Conservation (phyloP, 2,888 invertebrate genomes). For the Sericinus montela region DNA sequence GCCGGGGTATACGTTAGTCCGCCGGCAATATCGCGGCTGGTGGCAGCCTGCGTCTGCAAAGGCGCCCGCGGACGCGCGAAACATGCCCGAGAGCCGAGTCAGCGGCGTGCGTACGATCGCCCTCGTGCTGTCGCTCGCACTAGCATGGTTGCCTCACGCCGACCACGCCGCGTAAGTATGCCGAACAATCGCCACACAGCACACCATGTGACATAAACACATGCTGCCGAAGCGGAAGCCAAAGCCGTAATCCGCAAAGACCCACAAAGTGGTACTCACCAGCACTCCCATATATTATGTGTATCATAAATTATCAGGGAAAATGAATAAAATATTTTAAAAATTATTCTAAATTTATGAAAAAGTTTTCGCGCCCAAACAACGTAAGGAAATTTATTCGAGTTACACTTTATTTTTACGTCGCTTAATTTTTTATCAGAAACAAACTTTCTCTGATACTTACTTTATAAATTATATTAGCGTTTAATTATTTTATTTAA, state of each 20-base stretch:
- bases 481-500: no score
- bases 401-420: no score
- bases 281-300: no score
- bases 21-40: constrained; percentile 64
- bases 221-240: neutral
- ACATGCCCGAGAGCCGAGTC: constrained; percentile 60
- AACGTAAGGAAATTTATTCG: no score
- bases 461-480: no score
- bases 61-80: constrained; percentile 48
- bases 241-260: neutral
- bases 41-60: constrained; percentile 55
- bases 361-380: no score
- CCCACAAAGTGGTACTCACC: neutral
- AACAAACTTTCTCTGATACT: no score
- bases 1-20: constrained; percentile 49
- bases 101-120: constrained; percentile 63
- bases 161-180: constrained; percentile 67
- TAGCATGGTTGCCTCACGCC: constrained; percentile 56
- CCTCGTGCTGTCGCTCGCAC: constrained; percentile 57
- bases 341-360: no score
- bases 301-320: no score
- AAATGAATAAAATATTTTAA: no score
- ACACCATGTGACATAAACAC: constrained; percentile 2
- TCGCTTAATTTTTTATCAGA: no score
- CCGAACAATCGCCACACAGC: neutral